Conservation (phyloP, 2,888 invertebrate genomes). For the Hypercompe scribonia region DNA sequence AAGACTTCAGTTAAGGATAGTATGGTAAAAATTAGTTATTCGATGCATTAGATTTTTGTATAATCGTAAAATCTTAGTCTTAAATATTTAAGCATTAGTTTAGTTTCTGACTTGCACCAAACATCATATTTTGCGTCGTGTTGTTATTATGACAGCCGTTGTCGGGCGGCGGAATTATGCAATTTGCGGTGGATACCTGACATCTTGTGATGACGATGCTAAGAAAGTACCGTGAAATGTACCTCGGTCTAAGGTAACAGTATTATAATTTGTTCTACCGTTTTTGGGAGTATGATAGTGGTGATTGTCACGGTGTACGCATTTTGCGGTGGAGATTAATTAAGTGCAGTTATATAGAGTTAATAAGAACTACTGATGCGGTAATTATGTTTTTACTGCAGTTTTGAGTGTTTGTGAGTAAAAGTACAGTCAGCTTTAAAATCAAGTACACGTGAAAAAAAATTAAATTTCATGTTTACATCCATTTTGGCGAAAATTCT, state of each 20-base stretch:
- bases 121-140: conserved; percentile 69
- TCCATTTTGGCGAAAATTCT: no score
- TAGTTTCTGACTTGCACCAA: conserved; percentile 51
- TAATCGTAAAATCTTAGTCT: no score
- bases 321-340: conserved; percentile 8
- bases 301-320: conserved; percentile 7
- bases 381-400: background rate
- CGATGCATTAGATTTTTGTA: no score
- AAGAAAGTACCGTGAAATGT: conserved; percentile 42
- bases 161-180: conserved; percentile 75
- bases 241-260: conserved; percentile 39
- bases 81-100: background rate
- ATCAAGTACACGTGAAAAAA: background rate
- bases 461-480: no score
- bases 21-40: no score
- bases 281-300: conserved; percentile 26
- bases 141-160: conserved; percentile 74
- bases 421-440: background rate
- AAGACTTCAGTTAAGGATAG: no score
- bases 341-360: conserved; percentile 15
- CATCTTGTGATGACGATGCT: conserved; percentile 35
- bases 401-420: background rate
- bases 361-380: background rate
- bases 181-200: conserved; percentile 73
- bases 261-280: conserved; percentile 46